These are phyloP conservation scores for Ianthella basta DNA, from an alignment of 37 sponge, comb jelly and placozoan genomes.

Conservation along the genomic window DNA sequence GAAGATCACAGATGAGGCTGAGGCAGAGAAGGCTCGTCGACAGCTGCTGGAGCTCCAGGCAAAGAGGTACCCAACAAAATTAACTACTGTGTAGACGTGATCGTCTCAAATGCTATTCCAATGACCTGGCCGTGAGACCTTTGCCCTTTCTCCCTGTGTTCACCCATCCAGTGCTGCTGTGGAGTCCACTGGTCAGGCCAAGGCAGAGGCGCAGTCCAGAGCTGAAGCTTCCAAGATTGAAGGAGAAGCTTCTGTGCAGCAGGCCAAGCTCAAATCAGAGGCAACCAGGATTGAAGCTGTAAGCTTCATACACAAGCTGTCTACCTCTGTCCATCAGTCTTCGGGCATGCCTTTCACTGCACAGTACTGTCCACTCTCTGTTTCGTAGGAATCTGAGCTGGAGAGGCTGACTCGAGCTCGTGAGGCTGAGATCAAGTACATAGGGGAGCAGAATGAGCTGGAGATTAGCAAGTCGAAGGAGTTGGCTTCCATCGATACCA, in stretches of 20 bases:
- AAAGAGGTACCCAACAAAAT: slow-evolving; percentile 41
- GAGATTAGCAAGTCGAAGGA: slow-evolving; percentile 87
- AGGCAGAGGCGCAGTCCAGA: slow-evolving; percentile 98
- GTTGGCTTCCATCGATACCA: slow-evolving; percentile 81
- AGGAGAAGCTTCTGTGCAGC: slow-evolving; percentile 98
- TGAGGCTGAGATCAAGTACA: slow-evolving; percentile 92
- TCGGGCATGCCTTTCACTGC: too few species aligned
- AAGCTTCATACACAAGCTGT: slow-evolving; percentile 35
- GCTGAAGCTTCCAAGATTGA: slow-evolving; percentile 97
- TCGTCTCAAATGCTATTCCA: too few species aligned
- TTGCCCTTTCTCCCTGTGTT: not conserved
- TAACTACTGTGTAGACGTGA: not conserved
- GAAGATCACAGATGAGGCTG: slow-evolving; percentile 99
- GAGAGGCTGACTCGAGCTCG: slow-evolving; percentile 89
- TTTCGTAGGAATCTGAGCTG: slow-evolving; percentile 89
- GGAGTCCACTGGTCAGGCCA: slow-evolving; percentile 99
- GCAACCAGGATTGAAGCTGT: slow-evolving; percentile 96
- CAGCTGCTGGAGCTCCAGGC: slow-evolving; percentile 95
- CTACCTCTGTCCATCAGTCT: not conserved
- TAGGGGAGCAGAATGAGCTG: slow-evolving; percentile 90
- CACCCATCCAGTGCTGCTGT: slow-evolving; percentile 85
- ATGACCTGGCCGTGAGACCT: too few species aligned
- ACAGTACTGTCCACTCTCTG: not conserved
- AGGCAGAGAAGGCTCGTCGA: slow-evolving; percentile 95
- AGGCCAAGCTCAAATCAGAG: slow-evolving; percentile 94